Evolutionary conservation across 2,113 vertebrate species (phyloP).

Genomic region (Trichomycterus rosablanca): DNA sequence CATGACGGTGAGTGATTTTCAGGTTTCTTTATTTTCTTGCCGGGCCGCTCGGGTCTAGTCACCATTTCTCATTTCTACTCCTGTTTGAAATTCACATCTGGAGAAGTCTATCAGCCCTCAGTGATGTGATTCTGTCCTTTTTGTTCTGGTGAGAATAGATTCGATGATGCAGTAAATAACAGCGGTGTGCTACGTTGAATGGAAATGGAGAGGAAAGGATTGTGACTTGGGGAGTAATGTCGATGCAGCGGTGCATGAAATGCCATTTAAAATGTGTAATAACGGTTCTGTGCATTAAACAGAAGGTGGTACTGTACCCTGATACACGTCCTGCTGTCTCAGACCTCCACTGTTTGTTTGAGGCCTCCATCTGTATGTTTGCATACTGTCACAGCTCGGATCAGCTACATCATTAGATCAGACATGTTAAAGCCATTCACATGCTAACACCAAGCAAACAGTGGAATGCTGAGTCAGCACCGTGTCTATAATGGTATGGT

Average conservation of each 20-base stretch:
- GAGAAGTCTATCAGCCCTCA: neutral
- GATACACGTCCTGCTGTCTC: neutral
- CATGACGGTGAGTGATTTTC: constrained; percentile 82
- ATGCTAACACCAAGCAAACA: too few relatives aligned
- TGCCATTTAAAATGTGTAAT: neutral
- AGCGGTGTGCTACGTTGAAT: neutral
- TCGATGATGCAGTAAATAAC: neutral
- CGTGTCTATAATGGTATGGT: too few relatives aligned
- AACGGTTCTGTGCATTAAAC: neutral
- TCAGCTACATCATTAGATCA: too few relatives aligned
- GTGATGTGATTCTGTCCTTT: neutral
- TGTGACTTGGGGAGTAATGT: neutral
- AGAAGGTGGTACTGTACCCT: neutral
- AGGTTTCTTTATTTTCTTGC: neutral
- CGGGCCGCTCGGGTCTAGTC: neutral
- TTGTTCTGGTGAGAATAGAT: neutral
- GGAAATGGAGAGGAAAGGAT: neutral
- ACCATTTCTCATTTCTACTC: neutral
- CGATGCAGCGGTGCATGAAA: neutral
- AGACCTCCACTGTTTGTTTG: neutral
- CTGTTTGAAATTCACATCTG: neutral
- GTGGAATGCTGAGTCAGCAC: too few relatives aligned
- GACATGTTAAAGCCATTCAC: too few relatives aligned
- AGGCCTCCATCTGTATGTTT: neutral
- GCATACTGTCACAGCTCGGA: neutral